Evolutionary conservation across 2,797 vertebrate genomes (phyloP), one percentile per base, ranked within the genome.

Genomic region (Muraenolepis orangiensis): DNA sequence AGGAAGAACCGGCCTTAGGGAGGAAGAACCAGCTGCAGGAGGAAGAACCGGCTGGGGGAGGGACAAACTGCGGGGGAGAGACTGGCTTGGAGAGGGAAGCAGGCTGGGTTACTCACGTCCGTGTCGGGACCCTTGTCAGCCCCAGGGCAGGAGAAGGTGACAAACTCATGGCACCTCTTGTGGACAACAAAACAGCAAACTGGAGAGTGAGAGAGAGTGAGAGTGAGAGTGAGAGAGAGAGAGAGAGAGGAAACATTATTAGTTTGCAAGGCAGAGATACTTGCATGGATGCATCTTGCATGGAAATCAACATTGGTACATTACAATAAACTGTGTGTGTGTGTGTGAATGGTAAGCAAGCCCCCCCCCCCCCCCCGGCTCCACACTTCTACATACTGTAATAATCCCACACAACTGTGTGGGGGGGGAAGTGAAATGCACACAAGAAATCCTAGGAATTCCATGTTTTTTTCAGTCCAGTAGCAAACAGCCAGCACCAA

Each of bases 171-270:
- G 95, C 98, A 99, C 80, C 98, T 92, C 94, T 98, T 99, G 84
- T 99, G 98, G 89, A 99, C 97, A 94, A 99, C 97, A 83, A 99
- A 99, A 91, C 96, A 98, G 96, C 98, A 99, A 94, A 99, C 97
- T 99, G 92, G 76, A 76, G 57, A 80, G 69, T 75, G 16, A 83
- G 66, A 82, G 2, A 0, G n/a, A 26, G 51, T n/a, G 18, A 57
- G 4, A 57, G 20, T n/a, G 5, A 23, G 46, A 57, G 46, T 7
- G 51, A 57, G 20, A 57, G 20, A 1, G 4, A 46, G 13, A 38
- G n/a, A n/a, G n/a, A n/a, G n/a, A n/a, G n/a, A n/a, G n/a, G n/a
- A n/a, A n/a, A 40, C 0, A n/a, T 74, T 36, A 68, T 42, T 69
- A 12, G 31, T 51, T 69, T 23, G 11, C 46, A 73, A 23, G 23